Evolutionary conservation across 2,113 vertebrate genomes (phyloP).

Genomic region (Platichthys stellatus): DNA sequence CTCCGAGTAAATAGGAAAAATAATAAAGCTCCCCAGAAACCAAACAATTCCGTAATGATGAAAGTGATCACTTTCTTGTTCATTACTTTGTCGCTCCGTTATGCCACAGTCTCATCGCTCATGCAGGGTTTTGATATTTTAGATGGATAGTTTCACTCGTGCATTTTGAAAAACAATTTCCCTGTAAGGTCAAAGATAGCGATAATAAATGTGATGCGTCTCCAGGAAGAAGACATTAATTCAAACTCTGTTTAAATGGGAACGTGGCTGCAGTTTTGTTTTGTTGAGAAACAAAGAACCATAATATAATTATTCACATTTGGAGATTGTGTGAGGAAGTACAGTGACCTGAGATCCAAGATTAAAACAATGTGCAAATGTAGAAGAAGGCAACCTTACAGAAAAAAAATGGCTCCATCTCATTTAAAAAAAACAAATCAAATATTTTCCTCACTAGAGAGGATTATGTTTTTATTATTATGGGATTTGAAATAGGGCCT

Average conservation of each 20-base stretch:
- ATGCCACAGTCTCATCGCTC: constrained; percentile 40
- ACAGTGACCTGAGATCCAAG: constrained; percentile 30
- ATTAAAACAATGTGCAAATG: neutral
- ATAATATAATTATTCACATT: constrained; percentile 39
- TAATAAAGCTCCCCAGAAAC: constrained; percentile 47
- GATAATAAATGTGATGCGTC: constrained; percentile 53
- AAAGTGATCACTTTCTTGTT: constrained; percentile 53
- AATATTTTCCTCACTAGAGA: constrained; percentile 31
- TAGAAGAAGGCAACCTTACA: neutral
- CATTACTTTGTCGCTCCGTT: constrained; percentile 49
- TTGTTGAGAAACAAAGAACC: constrained; percentile 39
- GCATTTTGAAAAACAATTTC: constrained; percentile 61
- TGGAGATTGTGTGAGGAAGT: constrained; percentile 30
- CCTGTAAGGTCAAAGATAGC: constrained; percentile 60
- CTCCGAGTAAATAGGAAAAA: constrained; percentile 25
- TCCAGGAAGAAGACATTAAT: constrained; percentile 47
- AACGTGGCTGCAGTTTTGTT: constrained; percentile 47
- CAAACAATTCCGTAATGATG: constrained; percentile 49
- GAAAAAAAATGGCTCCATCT: neutral
- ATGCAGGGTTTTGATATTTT: constrained; percentile 55
- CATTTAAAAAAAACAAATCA: constrained; percentile 20
- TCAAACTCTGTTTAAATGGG: constrained; percentile 35
- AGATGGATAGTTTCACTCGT: constrained; percentile 58
- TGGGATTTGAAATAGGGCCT: constrained; percentile 39
- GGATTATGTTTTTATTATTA: constrained; percentile 46